Evolutionary conservation across 2,888 invertebrate species (phyloP), one percentile per base, ranked within the genome.

Genomic region (Dolichomitus sp.): DNA sequence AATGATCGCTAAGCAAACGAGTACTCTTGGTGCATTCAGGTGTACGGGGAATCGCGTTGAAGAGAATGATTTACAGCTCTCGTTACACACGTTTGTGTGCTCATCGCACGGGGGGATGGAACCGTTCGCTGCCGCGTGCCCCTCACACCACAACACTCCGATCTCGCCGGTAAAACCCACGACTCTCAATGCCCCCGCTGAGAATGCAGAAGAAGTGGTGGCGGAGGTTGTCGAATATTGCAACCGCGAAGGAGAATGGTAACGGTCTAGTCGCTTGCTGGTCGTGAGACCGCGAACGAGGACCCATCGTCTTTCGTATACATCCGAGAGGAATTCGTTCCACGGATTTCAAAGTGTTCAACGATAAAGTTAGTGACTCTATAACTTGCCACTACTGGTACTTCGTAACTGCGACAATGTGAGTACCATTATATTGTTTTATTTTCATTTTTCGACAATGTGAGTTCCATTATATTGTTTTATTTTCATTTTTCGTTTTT

Each of bases 221-320:
- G 61, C 17, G 37, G 92, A 90, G 86, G 87, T 89, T 92, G 91
- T 92, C 92, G 93, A 93, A 93, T 92, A 92, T 92, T 92, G 92
- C 89, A 89, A 89, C 89, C 85, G 88, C 88, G 89, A 90, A 90
- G 91, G 92, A 90, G 93, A 93, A 90, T 89, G 92, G 91, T 88
- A 88, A 88, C 89, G 87, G 89, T 88, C 89, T 91, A 93, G 93
- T 93, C 90, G 90, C 89, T 89, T 88, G 90, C 88, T 88, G 91
- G 88, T 87, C 90, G 90, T 86, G 90, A 88, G 87, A 89, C 89
- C 87, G 91, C 87, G 84, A 89, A 88, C 91, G 83, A 79, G 86
- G 85, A 85, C 84, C 84, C 80, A 83, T 81, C 81, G 61, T 80
- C 83, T 80, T 61, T 84, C 59, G 82, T 75, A 54, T 17, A 30